Evolutionary conservation across 2,113 vertebrate species (phyloP).

Genomic region (Lepisosteus oculatus): DNA sequence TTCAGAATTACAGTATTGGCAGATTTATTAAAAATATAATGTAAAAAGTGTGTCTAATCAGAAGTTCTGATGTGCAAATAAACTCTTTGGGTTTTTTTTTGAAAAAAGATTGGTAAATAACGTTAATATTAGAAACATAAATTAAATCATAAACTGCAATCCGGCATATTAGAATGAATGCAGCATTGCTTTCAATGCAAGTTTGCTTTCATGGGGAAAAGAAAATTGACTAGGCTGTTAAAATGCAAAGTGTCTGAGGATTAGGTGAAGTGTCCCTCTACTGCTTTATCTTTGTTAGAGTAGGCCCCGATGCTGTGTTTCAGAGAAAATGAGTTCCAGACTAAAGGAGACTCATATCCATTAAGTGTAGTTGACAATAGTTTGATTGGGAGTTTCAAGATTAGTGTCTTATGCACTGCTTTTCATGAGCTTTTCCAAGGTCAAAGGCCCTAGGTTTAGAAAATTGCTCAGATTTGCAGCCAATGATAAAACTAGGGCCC

Average conservation of each 20-base stretch:
- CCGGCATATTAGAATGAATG: too few relatives aligned
- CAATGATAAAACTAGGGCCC: background rate
- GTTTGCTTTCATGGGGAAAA: background rate
- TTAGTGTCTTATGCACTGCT: slow-evolving; percentile 37
- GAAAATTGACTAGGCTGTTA: background rate
- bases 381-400: slow-evolving; percentile 42
- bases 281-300: background rate
- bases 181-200: too few relatives aligned
- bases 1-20: too few relatives aligned
- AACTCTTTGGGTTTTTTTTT: too few relatives aligned
- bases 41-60: too few relatives aligned
- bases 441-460: background rate
- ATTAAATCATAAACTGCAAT: too few relatives aligned
- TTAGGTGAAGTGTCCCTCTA: background rate
- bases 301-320: background rate
- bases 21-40: too few relatives aligned
- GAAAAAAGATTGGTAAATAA: too few relatives aligned
- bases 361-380: slow-evolving; percentile 45
- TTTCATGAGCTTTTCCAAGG: slow-evolving; percentile 24
- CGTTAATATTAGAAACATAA: too few relatives aligned
- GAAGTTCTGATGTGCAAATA: too few relatives aligned
- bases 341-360: slow-evolving; percentile 15
- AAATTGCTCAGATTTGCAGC: background rate
- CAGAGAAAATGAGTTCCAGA: background rate
- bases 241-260: background rate